A percentile compares a stretch with the other conserved stretches of the same genome.
These are phyloP conservation scores for Caloenas nicobarica DNA, from an alignment of 2,113 vertebrate species.

Conservation along the genomic window DNA sequence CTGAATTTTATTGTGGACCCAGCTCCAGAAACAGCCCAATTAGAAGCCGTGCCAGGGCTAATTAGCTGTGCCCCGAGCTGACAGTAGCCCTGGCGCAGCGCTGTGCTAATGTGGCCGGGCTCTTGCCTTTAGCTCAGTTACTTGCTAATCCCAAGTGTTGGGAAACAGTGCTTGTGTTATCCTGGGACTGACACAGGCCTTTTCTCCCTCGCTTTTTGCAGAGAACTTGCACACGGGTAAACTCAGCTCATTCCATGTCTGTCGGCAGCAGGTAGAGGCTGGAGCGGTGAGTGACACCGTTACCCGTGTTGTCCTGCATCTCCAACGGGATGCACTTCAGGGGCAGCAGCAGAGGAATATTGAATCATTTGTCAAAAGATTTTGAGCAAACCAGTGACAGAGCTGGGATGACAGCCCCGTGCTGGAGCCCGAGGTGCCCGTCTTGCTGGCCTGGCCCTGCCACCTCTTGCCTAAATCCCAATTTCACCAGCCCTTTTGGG, in stretches of 20 bases:
- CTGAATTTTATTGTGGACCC: neutral
- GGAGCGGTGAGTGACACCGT: rapidly evolving
- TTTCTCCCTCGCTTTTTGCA: neutral
- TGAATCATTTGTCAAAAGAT: neutral
- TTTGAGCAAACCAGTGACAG: rapidly evolving
- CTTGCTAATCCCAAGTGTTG: neutral
- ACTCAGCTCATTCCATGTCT: rapidly evolving
- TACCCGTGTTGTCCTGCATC: rapidly evolving
- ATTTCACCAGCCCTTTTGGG: rapidly evolving
- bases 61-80: neutral
- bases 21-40: neutral
- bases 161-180: rapidly evolving
- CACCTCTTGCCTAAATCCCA: neutral
- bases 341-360: neutral
- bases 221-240: neutral
- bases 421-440: rapidly evolving
- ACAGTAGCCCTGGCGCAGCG: neutral
- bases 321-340: rapidly evolving
- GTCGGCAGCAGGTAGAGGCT: neutral
- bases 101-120: neutral
- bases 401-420: neutral
- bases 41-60: neutral
- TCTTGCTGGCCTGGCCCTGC: neutral
- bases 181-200: neutral
- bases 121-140: neutral